Evolutionary conservation across 2,888 invertebrate species (phyloP).

Genomic region (Orchesella flavescens): DNA sequence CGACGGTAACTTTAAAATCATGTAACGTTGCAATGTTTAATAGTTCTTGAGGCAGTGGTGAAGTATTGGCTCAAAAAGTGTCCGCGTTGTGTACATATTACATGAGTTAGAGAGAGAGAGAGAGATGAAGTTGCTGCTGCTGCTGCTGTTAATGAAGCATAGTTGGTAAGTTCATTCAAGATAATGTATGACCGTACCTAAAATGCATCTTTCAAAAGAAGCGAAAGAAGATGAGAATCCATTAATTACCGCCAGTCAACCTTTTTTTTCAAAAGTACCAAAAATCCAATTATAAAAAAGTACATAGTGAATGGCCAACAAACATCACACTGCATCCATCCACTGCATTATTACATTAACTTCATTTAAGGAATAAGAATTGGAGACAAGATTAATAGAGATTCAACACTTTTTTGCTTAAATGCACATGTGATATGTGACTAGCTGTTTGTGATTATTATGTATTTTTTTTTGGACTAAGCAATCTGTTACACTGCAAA

Average conservation of each 20-base stretch:
- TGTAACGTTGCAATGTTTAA: no score
- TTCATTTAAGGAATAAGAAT: conserved; percentile 21
- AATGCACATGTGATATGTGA: neutral
- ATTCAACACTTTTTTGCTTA: conserved; percentile 35
- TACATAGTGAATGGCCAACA: conserved; percentile 32
- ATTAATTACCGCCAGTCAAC: conserved; percentile 64
- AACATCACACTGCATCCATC: conserved; percentile 5
- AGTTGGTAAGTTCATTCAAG: neutral
- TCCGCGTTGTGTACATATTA: neutral
- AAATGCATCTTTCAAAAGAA: conserved; percentile 23
- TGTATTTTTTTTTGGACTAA: neutral
- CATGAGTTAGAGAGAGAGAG: neutral
- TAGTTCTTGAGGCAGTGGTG: neutral
- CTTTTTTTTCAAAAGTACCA: conserved; percentile 52
- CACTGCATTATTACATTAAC: conserved; percentile 5
- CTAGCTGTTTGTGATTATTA: neutral
- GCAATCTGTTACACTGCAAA: neutral
- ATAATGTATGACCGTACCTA: neutral
- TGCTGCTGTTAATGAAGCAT: neutral
- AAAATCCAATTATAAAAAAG: conserved; percentile 62
- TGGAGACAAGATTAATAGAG: conserved; percentile 43
- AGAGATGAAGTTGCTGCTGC: neutral
- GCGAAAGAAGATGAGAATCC: conserved; percentile 51
- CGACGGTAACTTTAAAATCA: no score
- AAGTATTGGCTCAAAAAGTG: conserved; percentile 27